phyloP scores from a whole-genome alignment of 2,888 invertebrate species.

The Drosophila lutescens region DNA sequence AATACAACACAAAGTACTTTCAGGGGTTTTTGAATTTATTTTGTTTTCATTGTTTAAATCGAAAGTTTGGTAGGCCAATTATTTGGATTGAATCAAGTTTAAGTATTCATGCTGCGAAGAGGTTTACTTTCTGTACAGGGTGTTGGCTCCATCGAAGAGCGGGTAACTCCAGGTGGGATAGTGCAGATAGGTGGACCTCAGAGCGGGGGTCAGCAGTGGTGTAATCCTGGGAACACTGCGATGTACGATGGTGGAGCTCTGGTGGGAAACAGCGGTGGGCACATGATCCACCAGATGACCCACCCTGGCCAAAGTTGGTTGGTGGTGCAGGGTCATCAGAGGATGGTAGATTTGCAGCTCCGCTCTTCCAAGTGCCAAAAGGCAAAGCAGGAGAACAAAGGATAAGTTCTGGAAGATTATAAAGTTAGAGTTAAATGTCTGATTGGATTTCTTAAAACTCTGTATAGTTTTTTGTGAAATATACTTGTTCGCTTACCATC shows the following conservation, averaged over 20 bases:
- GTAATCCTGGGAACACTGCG: slow-evolving; percentile 76
- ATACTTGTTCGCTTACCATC: slow-evolving; percentile 28
- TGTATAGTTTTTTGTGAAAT: too few species aligned
- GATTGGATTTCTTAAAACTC: background rate
- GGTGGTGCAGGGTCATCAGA: slow-evolving; percentile 56
- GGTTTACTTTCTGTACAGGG: slow-evolving; percentile 36
- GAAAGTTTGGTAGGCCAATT: slow-evolving; percentile 11
- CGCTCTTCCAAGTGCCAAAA: slow-evolving; percentile 16
- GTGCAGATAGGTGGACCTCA: slow-evolving; percentile 23
- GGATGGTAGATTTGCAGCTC: slow-evolving; percentile 34
- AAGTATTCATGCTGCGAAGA: background rate
- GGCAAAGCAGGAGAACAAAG: slow-evolving; percentile 4
- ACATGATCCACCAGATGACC: slow-evolving; percentile 72
- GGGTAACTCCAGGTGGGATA: slow-evolving; percentile 41
- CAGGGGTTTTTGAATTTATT: slow-evolving; percentile 28
- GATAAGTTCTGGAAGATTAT: background rate
- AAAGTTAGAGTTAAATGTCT: too few species aligned
- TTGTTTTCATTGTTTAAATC: slow-evolving; percentile 19
- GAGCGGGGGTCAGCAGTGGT: slow-evolving; percentile 32
- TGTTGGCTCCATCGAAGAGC: slow-evolving; percentile 18
- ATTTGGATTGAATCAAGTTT: background rate
- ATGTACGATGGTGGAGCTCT: slow-evolving; percentile 85
- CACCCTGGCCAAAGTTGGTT: slow-evolving; percentile 70
- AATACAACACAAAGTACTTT: slow-evolving; percentile 2
- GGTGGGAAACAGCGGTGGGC: slow-evolving; percentile 84